phyloP scores from a whole-genome alignment of 2,888 invertebrate genomes.

The Ethmia dodecea region DNA sequence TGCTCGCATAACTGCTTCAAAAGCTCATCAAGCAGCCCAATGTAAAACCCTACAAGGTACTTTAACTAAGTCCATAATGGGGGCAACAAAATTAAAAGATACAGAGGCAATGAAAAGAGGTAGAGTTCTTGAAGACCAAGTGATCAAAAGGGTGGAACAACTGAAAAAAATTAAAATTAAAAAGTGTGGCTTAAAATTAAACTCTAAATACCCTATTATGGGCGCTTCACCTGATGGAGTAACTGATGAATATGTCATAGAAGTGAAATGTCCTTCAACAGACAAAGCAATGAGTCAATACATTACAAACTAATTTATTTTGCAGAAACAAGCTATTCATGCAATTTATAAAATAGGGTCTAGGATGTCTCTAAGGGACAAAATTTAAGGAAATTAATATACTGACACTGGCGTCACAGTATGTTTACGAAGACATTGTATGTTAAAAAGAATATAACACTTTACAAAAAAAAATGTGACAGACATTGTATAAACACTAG shows the following conservation, averaged over 20 bases:
- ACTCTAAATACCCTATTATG: conserved; percentile 6
- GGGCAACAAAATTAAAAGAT: conserved; percentile 9
- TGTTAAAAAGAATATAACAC: too few relatives aligned
- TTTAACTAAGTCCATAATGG: conserved; percentile 4
- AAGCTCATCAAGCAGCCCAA: background rate
- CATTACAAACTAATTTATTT: too few relatives aligned
- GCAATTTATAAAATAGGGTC: too few relatives aligned
- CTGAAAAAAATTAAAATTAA: conserved; percentile 6
- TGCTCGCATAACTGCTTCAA: background rate
- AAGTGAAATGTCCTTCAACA: conserved; percentile 14
- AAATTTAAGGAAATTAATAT: too few relatives aligned
- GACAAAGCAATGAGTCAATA: conserved; percentile 8
- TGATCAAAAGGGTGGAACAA: conserved; percentile 6
- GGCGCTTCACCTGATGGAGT: conserved; percentile 16
- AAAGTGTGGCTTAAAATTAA: conserved; percentile 11
- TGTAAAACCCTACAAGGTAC: conserved; percentile 9
- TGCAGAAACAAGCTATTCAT: too few relatives aligned
- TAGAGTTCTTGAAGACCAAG: conserved; percentile 5
- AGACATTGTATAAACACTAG: too few relatives aligned
- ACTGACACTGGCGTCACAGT: too few relatives aligned
- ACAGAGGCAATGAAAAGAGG: conserved; percentile 10
- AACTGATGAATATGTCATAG: conserved; percentile 7
- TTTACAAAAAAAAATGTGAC: too few relatives aligned
- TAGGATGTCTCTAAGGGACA: too few relatives aligned
- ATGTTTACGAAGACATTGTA: too few relatives aligned